A percentile compares a stretch with the other conserved stretches of the same genome.
Conservation (phyloP, 2,797 vertebrate genomes). For the Hydrophis major region DNA sequence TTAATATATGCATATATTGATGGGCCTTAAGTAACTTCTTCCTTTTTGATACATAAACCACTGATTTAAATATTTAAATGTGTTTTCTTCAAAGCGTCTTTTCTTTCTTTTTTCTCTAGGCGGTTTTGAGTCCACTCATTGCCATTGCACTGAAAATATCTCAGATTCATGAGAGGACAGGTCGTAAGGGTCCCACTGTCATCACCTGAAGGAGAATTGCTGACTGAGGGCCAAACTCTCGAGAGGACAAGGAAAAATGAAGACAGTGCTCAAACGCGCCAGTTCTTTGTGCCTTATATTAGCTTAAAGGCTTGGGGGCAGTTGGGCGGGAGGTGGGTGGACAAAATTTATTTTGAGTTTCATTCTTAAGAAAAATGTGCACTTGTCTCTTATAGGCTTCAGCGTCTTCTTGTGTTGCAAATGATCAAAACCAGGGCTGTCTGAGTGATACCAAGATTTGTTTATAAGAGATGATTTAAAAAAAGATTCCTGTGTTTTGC, state of each 20-base stretch:
- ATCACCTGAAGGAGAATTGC: constrained; percentile 84
- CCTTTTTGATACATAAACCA: not conserved
- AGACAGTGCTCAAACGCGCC: constrained; percentile 53
- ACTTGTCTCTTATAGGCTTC: constrained; percentile 52
- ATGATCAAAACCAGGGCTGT: constrained; percentile 45
- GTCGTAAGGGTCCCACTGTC: constrained; percentile 89
- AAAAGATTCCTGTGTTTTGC: constrained; percentile 21
- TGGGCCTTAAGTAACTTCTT: not conserved
- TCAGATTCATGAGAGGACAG: constrained; percentile 93
- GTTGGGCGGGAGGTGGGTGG: constrained; percentile 33
- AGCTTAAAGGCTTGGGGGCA: constrained; percentile 58
- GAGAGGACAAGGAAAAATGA: constrained; percentile 48
- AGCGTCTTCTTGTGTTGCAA: constrained; percentile 41
- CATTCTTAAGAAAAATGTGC: constrained; percentile 44
- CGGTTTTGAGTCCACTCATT: constrained; percentile 94
- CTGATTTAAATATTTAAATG: not conserved
- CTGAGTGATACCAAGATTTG: not conserved
- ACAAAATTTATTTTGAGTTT: constrained; percentile 51
- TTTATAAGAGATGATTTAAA: constrained; percentile 9
- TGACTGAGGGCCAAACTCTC: constrained; percentile 71
- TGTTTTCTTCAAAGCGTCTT: not conserved
- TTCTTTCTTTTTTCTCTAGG: constrained; percentile 69
- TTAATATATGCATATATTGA: not conserved
- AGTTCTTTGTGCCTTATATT: constrained; percentile 73
- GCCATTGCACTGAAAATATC: constrained; percentile 98